A percentile compares a stretch with the other conserved stretches of the same genome.
These are phyloP conservation scores for Chamaea fasciata DNA, from an alignment of 2,113 vertebrate genomes.

Conservation along the genomic window DNA sequence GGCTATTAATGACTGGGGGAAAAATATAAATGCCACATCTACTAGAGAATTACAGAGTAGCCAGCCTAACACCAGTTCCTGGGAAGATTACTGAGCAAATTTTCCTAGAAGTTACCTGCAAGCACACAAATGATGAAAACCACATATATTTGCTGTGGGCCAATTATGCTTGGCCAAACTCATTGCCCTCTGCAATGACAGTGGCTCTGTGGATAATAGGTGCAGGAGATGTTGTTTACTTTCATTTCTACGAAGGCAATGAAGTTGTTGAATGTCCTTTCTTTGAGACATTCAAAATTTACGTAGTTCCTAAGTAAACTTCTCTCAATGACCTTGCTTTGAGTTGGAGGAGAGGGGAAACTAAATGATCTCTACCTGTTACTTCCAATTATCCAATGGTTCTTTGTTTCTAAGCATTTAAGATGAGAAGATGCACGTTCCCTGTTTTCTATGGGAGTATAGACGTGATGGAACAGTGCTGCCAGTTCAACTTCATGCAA, in stretches of 20 bases:
- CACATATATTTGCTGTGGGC: background rate
- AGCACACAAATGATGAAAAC: background rate
- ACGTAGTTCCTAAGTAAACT: background rate
- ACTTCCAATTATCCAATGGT: background rate
- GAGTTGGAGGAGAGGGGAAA: background rate
- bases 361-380: background rate
- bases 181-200: background rate
- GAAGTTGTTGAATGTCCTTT: background rate
- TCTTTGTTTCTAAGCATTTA: background rate
- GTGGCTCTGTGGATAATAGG: background rate
- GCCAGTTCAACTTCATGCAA: background rate
- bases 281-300: background rate
- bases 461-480: background rate
- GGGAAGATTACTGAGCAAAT: background rate
- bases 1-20: background rate
- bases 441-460: background rate
- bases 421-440: background rate
- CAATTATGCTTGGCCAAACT: background rate
- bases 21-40: rapidly evolving
- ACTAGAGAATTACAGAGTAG: background rate
- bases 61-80: background rate
- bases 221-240: background rate
- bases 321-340: background rate
- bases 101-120: background rate
- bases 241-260: background rate